Base-by-base conservation (phyloP, 2,113 vertebrate genomes). In the Phrynocephalus versicolor region DNA sequence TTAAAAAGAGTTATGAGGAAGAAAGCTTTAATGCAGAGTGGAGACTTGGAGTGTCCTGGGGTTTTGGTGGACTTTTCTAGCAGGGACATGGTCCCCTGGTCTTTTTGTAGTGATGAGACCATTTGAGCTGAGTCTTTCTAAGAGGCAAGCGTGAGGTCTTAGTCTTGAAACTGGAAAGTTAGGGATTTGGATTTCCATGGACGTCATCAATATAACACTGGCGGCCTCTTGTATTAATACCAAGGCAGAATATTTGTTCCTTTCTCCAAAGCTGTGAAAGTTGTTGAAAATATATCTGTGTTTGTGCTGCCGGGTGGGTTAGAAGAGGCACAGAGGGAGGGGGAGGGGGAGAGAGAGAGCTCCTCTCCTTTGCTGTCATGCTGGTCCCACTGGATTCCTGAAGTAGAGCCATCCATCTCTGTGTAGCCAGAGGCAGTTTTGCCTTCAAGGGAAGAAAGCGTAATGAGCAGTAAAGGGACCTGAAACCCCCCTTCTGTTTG, bases 341-440 rank as follows among this genome's bases (percentile, higher is more conserved):
- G 39, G 37, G 21, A 1, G 0, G 10, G 45, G 45, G 45, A 51
- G 45, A 2, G 2, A 84, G 70, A 73, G 77, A 45, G 19, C 35
- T 12, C n/a, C 41, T 88, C 60, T 76, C 85, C 67, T 55, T 89
- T 15, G 2, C 82, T 79, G 35, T 39, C 67, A 25, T 51, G 27
- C 57, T 6, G 33, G 67, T 72, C 77, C 62, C 65, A 60, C 55
- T n/a, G 21, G 77, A 51, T 7, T 45, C 6, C 19, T 64, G 41
- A 75, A 81, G 39, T 10, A 65, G 15, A 37, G 62, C 45, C 87
- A 67, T 45, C 90, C 65, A 13, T 91, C 70, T 35, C 1, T 88
- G 33, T 85, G 1, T 83, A 3, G 74, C 60, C 14, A 16, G 55
- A 57, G 86, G 67, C 75, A 25, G 74, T 73, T 83, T 65, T 83